phyloP scores from a whole-genome alignment of 2,797 vertebrate genomes.

The Pagetopsis macropterus region DNA sequence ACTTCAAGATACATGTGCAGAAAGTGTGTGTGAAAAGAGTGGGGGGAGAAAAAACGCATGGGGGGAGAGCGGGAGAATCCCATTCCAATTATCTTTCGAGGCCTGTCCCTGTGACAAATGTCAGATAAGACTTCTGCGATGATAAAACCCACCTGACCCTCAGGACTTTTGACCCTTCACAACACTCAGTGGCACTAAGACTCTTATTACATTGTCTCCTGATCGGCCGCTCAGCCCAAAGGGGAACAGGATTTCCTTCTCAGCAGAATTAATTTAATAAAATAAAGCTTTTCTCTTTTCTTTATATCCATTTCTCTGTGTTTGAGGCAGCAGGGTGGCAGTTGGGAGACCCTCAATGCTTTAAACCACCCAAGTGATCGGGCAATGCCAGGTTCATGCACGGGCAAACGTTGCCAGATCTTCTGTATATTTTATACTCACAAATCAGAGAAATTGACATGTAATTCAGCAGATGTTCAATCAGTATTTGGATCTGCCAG shows the following conservation, averaged over 20 bases:
- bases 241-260: slow-evolving; percentile 44
- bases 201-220: slow-evolving; percentile 50
- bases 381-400: not conserved
- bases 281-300: slow-evolving; percentile 35
- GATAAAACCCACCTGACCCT: slow-evolving; percentile 70
- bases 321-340: slow-evolving; percentile 1
- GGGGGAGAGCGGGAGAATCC: slow-evolving; percentile 44
- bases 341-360: not conserved
- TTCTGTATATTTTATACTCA: no score
- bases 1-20: slow-evolving; percentile 61
- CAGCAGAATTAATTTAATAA: slow-evolving; percentile 50
- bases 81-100: slow-evolving; percentile 69
- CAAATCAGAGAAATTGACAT: no score
- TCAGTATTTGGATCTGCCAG: no score
- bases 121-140: slow-evolving; percentile 70
- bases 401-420: no score
- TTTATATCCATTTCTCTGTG: slow-evolving; percentile 15
- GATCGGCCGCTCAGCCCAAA: slow-evolving; percentile 42
- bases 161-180: slow-evolving; percentile 62
- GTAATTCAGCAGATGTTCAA: no score
- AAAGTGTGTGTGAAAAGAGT: slow-evolving; percentile 13
- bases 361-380: not conserved
- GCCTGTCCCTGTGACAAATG: slow-evolving; percentile 63
- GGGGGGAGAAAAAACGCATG: slow-evolving; percentile 15
- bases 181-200: slow-evolving; percentile 48